Conservation (phyloP, 2,797 vertebrate species). For the Paratrypauchen microcephalus region DNA sequence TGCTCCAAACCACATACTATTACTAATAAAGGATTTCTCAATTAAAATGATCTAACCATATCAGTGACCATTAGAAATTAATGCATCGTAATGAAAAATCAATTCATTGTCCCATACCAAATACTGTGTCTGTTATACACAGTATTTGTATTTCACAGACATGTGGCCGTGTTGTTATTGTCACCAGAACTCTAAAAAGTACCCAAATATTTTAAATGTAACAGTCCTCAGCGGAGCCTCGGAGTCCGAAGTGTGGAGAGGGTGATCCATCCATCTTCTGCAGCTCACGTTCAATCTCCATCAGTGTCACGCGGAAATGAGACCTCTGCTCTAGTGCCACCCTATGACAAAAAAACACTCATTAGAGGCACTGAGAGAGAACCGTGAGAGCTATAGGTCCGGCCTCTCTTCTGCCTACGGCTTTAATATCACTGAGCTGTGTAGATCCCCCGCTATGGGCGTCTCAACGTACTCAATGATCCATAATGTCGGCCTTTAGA, state of each 20-base stretch:
- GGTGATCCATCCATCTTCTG: constrained; percentile 80
- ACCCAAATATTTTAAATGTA: constrained; percentile 61
- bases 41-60: too few relatives aligned
- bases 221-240: constrained; percentile 52
- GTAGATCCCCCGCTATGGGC: constrained; percentile 69
- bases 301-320: constrained; percentile 80
- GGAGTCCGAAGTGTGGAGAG: constrained; percentile 55
- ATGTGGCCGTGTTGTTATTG: background rate
- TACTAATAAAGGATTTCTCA: too few relatives aligned
- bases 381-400: constrained; percentile 58
- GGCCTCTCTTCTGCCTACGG: constrained; percentile 56
- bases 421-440: constrained; percentile 58
- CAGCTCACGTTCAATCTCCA: constrained; percentile 82
- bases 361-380: constrained; percentile 75
- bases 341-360: constrained; percentile 72
- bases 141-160: too few relatives aligned
- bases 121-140: background rate
- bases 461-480: constrained; percentile 72
- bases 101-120: background rate
- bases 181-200: constrained; percentile 10
- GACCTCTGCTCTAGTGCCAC: constrained; percentile 64
- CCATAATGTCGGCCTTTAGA: constrained; percentile 77
- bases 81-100: background rate
- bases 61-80: too few relatives aligned
- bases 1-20: too few relatives aligned